A percentile compares a stretch with the other conserved stretches of the same genome.
Evolutionary conservation across 1,140 invertebrate genomes (phyloP).

Genomic region (Drosophila murphyi): DNA sequence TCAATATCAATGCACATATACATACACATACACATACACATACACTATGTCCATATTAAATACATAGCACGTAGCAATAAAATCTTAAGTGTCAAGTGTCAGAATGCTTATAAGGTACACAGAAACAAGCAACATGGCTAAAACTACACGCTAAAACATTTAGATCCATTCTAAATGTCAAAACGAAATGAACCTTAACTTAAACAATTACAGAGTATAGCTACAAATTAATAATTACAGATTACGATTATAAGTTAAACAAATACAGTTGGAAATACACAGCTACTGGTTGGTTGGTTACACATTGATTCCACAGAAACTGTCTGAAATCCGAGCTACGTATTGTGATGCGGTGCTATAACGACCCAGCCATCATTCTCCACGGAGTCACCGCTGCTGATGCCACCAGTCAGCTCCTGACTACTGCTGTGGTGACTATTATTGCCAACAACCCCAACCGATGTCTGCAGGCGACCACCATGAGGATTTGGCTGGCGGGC

Average conservation of each 20-base stretch:
- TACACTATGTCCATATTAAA: constrained; percentile 1
- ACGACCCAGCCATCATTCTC: constrained; percentile 71
- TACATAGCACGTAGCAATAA: constrained; percentile 18
- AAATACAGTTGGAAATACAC: constrained; percentile 40
- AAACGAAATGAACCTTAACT: constrained; percentile 10
- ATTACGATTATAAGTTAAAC: constrained; percentile 13
- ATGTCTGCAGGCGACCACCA: constrained; percentile 4
- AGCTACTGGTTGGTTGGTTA: constrained; percentile 39
- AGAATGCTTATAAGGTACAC: constrained; percentile 32
- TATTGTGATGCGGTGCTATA: constrained; percentile 59
- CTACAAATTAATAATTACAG: constrained; percentile 13
- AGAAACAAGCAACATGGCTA: constrained; percentile 44
- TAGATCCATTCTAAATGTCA: constrained; percentile 13
- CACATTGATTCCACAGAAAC: constrained; percentile 16
- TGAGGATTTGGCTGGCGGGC: constrained; percentile 40
- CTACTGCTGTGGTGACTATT: background rate
- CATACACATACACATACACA: background rate
- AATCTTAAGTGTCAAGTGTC: constrained; percentile 40
- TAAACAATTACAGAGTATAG: constrained; percentile 22
- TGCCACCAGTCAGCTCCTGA: background rate
- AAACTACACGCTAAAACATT: constrained; percentile 16
- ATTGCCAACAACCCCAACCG: background rate
- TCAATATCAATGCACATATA: background rate
- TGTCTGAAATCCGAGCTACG: constrained; percentile 14
- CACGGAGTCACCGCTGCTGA: constrained; percentile 26